Evolutionary conservation across 1,140 invertebrate species (phyloP).

Genomic region (Trichomalopsis sarcophagae): DNA sequence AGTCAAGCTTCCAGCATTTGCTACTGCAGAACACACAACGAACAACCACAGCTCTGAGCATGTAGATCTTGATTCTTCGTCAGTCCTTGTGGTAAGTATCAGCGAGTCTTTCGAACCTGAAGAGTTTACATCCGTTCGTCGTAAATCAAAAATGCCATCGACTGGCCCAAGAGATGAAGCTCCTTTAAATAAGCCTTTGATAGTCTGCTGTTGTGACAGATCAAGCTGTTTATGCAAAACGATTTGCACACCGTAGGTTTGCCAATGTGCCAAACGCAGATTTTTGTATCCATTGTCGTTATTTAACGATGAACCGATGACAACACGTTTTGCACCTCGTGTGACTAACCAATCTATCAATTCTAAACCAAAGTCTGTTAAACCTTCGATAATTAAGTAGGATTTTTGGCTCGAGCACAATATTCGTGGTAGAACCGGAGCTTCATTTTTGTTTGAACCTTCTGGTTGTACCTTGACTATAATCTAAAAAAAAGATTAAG

Average conservation of each 20-base stretch:
- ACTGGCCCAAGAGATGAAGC: slow-evolving; percentile 45
- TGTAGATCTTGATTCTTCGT: slow-evolving; percentile 51
- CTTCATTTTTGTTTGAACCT: slow-evolving; percentile 15
- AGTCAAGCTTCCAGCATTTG: neutral
- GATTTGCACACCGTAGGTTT: slow-evolving; percentile 49
- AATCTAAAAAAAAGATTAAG: slow-evolving; percentile 49
- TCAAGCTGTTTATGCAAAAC: slow-evolving; percentile 47
- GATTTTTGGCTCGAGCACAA: slow-evolving; percentile 56
- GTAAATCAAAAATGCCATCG: slow-evolving; percentile 55
- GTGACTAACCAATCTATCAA: slow-evolving; percentile 90
- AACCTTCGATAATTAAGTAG: slow-evolving; percentile 82
- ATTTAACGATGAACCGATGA: slow-evolving; percentile 85
- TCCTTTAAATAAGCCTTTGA: slow-evolving; percentile 55
- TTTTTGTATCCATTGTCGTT: slow-evolving; percentile 79
- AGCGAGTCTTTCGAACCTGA: neutral
- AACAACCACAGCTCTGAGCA: slow-evolving; percentile 48
- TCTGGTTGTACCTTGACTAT: slow-evolving; percentile 54
- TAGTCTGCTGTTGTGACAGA: slow-evolving; percentile 63
- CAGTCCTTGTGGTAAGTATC: slow-evolving; percentile 49
- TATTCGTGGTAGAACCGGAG: slow-evolving; percentile 38
- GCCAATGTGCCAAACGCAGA: slow-evolving; percentile 51
- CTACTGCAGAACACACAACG: slow-evolving; percentile 48
- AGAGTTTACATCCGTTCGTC: slow-evolving; percentile 34
- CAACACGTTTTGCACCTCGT: slow-evolving; percentile 85
- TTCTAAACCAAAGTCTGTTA: slow-evolving; percentile 95